These are phyloP conservation scores for Pterophyllum scalare DNA, from an alignment of 2,113 vertebrate genomes.

Conservation along the genomic window DNA sequence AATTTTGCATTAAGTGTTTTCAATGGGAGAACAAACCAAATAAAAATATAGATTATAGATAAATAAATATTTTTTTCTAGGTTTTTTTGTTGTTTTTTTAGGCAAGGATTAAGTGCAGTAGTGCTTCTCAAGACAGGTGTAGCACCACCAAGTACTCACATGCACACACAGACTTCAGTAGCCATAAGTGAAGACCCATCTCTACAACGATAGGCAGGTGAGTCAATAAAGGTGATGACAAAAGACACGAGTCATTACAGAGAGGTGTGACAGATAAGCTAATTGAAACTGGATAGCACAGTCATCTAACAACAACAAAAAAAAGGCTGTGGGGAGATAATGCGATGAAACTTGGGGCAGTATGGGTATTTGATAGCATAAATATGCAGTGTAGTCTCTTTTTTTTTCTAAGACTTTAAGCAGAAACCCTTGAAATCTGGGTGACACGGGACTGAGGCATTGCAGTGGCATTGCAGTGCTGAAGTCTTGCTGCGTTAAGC, in stretches of 20 bases:
- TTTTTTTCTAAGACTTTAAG: constrained; percentile 62
- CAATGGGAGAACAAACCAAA: background rate
- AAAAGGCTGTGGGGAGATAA: background rate
- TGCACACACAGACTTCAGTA: constrained; percentile 6
- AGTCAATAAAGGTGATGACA: constrained; percentile 60
- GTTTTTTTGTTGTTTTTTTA: no score
- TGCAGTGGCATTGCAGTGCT: constrained; percentile 37
- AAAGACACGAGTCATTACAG: constrained; percentile 61
- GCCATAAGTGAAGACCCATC: constrained; percentile 13
- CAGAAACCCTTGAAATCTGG: constrained; percentile 60
- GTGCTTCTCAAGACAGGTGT: background rate
- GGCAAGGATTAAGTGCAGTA: background rate
- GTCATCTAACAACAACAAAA: constrained; percentile 26
- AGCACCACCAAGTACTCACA: background rate
- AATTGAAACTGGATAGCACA: constrained; percentile 69
- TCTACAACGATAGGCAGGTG: constrained; percentile 48
- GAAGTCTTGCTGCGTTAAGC: constrained; percentile 63
- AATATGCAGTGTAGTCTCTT: constrained; percentile 58
- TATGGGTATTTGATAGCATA: constrained; percentile 24
- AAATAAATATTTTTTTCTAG: background rate
- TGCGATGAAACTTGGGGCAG: background rate
- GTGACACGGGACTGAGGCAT: constrained; percentile 44
- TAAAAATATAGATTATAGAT: background rate
- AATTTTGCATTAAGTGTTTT: background rate
- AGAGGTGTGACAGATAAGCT: constrained; percentile 56